Conservation (phyloP, 2,888 invertebrate species). For the Catocala fraxini region DNA sequence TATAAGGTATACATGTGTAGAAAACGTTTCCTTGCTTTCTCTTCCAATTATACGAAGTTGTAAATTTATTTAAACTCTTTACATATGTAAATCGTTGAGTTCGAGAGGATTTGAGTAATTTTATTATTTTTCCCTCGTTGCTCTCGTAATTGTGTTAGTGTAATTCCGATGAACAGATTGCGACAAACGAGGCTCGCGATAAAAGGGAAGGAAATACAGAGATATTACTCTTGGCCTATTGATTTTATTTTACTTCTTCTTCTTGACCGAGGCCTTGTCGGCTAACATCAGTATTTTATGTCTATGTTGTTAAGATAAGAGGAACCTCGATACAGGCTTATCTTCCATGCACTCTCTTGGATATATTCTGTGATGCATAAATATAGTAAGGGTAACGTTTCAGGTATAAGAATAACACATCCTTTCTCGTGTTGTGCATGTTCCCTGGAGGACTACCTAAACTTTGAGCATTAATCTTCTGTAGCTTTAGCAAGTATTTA, state of each 20-base stretch:
- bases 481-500: no score
- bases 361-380: no score
- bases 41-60: constrained; percentile 41
- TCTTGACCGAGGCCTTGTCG: constrained; percentile 7
- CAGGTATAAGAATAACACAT: background rate
- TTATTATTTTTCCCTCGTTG: constrained; percentile 54
- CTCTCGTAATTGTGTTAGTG: constrained; percentile 64
- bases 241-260: constrained; percentile 23
- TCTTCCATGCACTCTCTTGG: no score
- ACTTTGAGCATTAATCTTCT: no score
- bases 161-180: constrained; percentile 67
- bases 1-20: constrained; percentile 27
- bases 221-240: constrained; percentile 29
- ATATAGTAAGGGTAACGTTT: background rate
- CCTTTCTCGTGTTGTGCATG: background rate
- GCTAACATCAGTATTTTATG: constrained; percentile 9
- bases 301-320: background rate
- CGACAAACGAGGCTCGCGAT: constrained; percentile 58
- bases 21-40: constrained; percentile 22
- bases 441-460: no score
- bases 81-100: constrained; percentile 41
- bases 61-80: constrained; percentile 39
- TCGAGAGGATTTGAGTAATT: constrained; percentile 49
- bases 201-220: constrained; percentile 47
- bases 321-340: no score